Percentiles rank a stretch among this genome's conserved stretches.
Evolutionary conservation across 1,140 invertebrate species (phyloP).

Genomic region (Magallana angulata): DNA sequence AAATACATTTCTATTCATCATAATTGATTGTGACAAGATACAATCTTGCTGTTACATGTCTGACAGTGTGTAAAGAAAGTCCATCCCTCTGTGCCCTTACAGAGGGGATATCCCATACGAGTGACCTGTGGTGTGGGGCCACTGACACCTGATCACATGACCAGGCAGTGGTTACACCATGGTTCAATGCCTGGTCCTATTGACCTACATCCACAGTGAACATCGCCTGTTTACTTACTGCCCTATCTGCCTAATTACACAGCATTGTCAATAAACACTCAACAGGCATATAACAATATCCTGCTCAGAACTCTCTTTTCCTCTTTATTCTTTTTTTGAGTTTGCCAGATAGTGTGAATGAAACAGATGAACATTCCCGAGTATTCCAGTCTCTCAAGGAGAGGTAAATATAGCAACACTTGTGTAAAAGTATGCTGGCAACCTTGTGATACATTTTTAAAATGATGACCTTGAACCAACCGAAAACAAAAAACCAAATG

Average conservation of each 20-base stretch:
- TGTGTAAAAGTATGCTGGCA: not conserved
- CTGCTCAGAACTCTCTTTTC: not conserved
- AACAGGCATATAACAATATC: not conserved
- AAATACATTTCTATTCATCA: constrained; percentile 2
- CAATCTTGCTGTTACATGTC: not conserved
- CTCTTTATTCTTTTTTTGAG: not conserved
- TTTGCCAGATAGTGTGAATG: not conserved
- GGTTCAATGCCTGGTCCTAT: constrained; percentile 11
- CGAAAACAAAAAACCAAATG: too few relatives aligned
- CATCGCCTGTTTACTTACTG: not conserved
- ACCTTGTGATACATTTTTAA: constrained; percentile 2
- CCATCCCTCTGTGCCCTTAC: not conserved
- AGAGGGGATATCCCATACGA: not conserved
- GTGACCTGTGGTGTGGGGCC: not conserved
- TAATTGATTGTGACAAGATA: constrained; percentile 9
- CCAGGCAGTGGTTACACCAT: not conserved
- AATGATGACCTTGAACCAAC: not conserved
- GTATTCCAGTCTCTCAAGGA: not conserved
- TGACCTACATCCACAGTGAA: not conserved
- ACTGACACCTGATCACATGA: constrained; percentile 27
- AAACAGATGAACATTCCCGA: not conserved
- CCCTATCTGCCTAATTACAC: constrained; percentile 12
- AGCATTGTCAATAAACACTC: constrained; percentile 7
- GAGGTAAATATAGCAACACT: constrained; percentile 10
- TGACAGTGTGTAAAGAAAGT: not conserved